Evolutionary conservation across 1,140 invertebrate species (phyloP).

Genomic region (Latrodectus geometricus): DNA sequence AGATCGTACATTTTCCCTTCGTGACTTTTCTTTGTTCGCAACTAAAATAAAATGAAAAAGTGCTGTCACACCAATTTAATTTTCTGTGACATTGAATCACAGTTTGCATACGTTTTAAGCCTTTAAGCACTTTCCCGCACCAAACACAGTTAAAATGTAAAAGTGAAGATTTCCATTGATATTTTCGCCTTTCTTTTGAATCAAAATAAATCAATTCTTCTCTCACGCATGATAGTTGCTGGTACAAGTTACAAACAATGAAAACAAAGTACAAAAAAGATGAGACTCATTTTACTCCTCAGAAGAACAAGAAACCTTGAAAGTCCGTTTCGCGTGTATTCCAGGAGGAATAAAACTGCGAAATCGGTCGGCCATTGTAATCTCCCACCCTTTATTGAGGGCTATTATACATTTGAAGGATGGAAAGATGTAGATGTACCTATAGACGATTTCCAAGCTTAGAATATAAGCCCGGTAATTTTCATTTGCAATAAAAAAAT

Average conservation of each 20-base stretch:
- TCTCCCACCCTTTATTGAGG: constrained; percentile 35
- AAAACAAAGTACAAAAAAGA: constrained; percentile 5
- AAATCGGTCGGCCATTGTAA: constrained; percentile 38
- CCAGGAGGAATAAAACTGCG: constrained; percentile 29
- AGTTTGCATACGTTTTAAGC: too few species aligned
- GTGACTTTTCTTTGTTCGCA: too few species aligned
- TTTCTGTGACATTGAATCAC: too few species aligned
- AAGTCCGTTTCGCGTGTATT: constrained; percentile 23
- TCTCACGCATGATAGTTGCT: neutral
- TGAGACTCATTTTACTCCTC: constrained; percentile 1
- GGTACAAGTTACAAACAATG: constrained; percentile 19
- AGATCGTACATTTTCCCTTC: too few species aligned
- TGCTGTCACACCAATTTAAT: too few species aligned
- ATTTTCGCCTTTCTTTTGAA: too few species aligned
- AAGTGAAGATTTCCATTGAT: too few species aligned
- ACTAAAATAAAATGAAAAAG: too few species aligned
- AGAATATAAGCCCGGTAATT: neutral
- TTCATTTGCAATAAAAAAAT: neutral
- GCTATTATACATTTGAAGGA: constrained; percentile 44
- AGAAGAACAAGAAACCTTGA: constrained; percentile 38
- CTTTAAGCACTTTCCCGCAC: too few species aligned
- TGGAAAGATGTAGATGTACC: constrained; percentile 35
- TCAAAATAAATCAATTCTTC: too few species aligned
- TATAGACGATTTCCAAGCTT: neutral
- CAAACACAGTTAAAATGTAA: too few species aligned